Conservation (phyloP, 2,797 vertebrate genomes). For the Propithecus perrieri region DNA sequence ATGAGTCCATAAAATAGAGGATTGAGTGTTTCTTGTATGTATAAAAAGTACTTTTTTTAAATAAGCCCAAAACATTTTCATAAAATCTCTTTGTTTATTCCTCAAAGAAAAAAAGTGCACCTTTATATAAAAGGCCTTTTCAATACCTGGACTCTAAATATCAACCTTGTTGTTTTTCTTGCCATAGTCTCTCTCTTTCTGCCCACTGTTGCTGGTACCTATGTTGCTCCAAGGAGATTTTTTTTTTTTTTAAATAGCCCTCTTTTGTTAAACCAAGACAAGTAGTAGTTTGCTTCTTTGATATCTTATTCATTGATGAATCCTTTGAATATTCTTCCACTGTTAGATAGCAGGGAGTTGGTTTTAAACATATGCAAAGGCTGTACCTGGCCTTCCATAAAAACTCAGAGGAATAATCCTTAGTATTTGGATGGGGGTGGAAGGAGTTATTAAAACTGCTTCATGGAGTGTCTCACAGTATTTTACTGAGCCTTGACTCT, state of each 20-base stretch:
- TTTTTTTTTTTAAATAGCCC: not conserved
- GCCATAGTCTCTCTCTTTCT: not conserved
- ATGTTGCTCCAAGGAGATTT: not conserved
- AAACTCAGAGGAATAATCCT: not conserved
- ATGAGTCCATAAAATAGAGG: not conserved
- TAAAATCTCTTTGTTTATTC: not conserved
- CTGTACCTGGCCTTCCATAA: not conserved
- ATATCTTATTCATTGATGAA: not conserved
- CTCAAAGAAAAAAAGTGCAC: not conserved
- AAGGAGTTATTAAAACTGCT: not conserved
- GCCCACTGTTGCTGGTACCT: not conserved
- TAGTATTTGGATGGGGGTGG: not conserved
- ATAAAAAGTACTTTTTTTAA: not conserved
- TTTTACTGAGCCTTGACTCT: not conserved
- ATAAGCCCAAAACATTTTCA: not conserved
- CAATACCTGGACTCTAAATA: not conserved
- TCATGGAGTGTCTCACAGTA: not conserved
- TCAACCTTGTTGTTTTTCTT: not conserved
- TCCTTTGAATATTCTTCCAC: not conserved
- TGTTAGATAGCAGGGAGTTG: constrained; percentile 4
- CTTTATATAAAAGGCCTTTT: not conserved
- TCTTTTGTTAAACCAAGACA: constrained; percentile 11
- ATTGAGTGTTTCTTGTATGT: not conserved
- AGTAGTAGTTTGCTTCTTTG: not conserved
- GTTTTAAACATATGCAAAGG: not conserved